A percentile compares a stretch with the other conserved stretches of the same genome.
phyloP scores from a whole-genome alignment of 2,113 vertebrate species.

The Ceyx margarethae region DNA sequence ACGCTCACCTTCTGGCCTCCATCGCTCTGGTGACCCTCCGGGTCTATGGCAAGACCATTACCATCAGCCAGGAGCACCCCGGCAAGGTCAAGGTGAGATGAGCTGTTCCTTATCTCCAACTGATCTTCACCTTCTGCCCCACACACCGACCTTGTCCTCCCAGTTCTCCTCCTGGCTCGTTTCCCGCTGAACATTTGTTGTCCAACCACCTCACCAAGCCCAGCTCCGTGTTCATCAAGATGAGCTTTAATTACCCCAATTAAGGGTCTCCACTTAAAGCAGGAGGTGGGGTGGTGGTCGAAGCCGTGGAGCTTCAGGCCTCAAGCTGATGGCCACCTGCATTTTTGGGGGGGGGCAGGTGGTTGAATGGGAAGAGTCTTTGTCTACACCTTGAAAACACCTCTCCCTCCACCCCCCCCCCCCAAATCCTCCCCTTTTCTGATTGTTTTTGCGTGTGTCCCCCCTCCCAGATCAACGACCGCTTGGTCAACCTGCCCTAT shows the following conservation, averaged over 20 bases:
- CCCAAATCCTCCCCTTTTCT: too few species aligned
- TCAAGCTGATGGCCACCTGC: background rate
- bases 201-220: fast-evolving
- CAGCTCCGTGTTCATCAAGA: fast-evolving
- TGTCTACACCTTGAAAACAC: too few species aligned
- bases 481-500: slow-evolving; percentile 73
- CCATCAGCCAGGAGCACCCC: slow-evolving; percentile 29
- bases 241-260: too few species aligned
- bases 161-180: background rate
- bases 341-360: background rate
- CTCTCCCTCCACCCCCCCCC: too few species aligned
- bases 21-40: slow-evolving; percentile 65
- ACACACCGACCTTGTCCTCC: background rate
- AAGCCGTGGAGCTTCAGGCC: background rate
- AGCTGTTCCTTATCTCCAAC: fast-evolving
- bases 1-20: slow-evolving; percentile 21
- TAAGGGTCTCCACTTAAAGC: too few species aligned
- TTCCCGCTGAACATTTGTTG: background rate
- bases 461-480: slow-evolving; percentile 52
- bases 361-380: background rate
- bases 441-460: too few species aligned
- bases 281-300: too few species aligned
- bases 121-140: background rate
- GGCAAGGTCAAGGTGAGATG: slow-evolving; percentile 51
- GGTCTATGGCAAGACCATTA: slow-evolving; percentile 59